phyloP scores from a whole-genome alignment of 2,113 vertebrate species.

The Monopterus albus region DNA sequence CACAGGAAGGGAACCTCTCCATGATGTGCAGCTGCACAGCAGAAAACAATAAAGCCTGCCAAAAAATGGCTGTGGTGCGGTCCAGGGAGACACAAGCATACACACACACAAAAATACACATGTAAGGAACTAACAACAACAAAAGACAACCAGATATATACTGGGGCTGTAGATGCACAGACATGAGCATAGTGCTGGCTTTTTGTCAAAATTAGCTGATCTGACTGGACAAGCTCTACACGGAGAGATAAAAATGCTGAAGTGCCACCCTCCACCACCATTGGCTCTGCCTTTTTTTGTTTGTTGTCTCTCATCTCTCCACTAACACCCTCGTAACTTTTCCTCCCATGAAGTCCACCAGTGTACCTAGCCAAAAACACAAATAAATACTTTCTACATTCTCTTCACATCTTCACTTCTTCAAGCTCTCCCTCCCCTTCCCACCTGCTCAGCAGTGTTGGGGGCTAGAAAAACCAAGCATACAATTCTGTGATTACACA shows the following conservation, averaged over 20 bases:
- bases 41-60: slow-evolving; percentile 76
- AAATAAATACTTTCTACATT: slow-evolving; percentile 36
- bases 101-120: slow-evolving; percentile 31
- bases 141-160: too few species aligned
- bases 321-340: background rate
- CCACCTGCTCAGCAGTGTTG: slow-evolving; percentile 57
- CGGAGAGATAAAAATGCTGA: slow-evolving; percentile 32
- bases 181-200: background rate
- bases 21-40: slow-evolving; percentile 76
- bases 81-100: slow-evolving; percentile 58
- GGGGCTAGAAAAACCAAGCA: slow-evolving; percentile 58
- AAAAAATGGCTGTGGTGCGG: slow-evolving; percentile 50
- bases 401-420: slow-evolving; percentile 30
- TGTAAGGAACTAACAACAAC: too few species aligned
- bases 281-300: slow-evolving; percentile 11
- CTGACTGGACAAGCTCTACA: slow-evolving; percentile 21
- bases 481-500: slow-evolving; percentile 56
- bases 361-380: slow-evolving; percentile 36
- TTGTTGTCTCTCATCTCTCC: slow-evolving; percentile 29
- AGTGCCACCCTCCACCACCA: slow-evolving; percentile 14
- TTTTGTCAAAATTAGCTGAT: slow-evolving; percentile 9
- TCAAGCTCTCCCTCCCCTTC: slow-evolving; percentile 25
- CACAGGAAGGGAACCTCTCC: slow-evolving; percentile 61
- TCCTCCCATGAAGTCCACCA: slow-evolving; percentile 11
- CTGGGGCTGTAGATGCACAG: background rate